Base-by-base conservation (phyloP, 2,888 invertebrate genomes). In the Allolobophora icterica region DNA sequence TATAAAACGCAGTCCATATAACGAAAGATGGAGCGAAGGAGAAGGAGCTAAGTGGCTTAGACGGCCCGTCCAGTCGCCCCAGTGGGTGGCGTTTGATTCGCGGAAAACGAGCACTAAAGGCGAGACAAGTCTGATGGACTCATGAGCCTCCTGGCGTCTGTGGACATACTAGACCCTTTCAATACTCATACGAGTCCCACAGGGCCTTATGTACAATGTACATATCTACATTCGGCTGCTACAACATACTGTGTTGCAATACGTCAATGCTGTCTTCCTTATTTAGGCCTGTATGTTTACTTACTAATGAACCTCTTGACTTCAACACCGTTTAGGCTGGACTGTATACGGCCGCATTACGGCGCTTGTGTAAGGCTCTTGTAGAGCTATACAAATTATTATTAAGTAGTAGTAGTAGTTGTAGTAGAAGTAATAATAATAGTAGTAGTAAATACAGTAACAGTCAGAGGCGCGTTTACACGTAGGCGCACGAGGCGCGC, bases 21-120 rank as follows among this genome's bases (percentile, higher is more conserved):
- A 35, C 24, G 87, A 38, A 87, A 38, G 87, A 87, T 34, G 87
- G 24, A 38, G 87, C 35, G 87, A 38, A 19, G 19, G 87, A 84
- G 87, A 38, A 38, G 5, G 87, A 87, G 87, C 87, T 87, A 87
- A 87, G 87, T 87, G 87, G 87, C 87, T 87, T 87, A 87, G 38
- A 34, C 35, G 35, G 35, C 30, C 15, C 87, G 87, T 87, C 87
- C 71, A n/a, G 71, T n/a, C 71, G 8, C 30, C 71, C n/a, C 71
- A 17, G 71, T 13, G 30, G 71, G 71, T 71, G 71, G 71, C 71
- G 71, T 71, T 71, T 71, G 71, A 71, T 71, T 71, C 71, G 30
- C 71, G 71, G 71, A 71, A 71, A 30, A 71, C 30, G 71, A 71
- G 30, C 71, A 71, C 71, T 71, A 71, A 71, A 71, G 71, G 71